Base-by-base conservation (phyloP, 2,888 invertebrate species). In the Microctonus aethiopoides region DNA sequence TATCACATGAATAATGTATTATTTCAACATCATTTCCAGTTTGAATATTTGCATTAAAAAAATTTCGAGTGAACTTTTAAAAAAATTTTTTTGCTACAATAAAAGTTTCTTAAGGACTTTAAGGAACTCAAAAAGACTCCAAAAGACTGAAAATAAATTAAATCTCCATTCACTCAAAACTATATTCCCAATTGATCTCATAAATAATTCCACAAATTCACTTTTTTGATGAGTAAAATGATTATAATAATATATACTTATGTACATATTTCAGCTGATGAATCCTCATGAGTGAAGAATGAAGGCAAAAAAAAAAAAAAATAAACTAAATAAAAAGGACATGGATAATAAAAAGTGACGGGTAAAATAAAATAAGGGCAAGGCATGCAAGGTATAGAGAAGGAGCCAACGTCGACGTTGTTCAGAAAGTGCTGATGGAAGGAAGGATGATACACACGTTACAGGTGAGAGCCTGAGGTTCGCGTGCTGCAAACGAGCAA, bases 401-500 rank as follows among this genome's bases (percentile, higher is more conserved):
- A 9, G 24, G 70, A 71, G 56, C n/a, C n/a, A n/a, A n/a, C 61
- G 62, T 41, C 32, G 70, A 54, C 63, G 64, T 34, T 32, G 71
- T 63, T 63, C 59, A 52, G 26, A 61, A 67, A 68, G 73, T 60
- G 67, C 59, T 70, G 56, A 56, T 56, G 66, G 71, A 72, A 65
- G 66, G 76, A 60, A 74, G 76, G 59, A 75, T 75, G 74, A 75
- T 71, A n/a, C n/a, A n/a, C n/a, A 80, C 81, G 83, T 83, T 84
- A 84, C 85, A 86, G 86, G 86, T 85, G 86, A 84, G 82, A 82
- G 81, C 80, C 79, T 77, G 77, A 76, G 78, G 79, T 80, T 83
- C 81, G 84, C 86, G 85, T 85, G 85, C 83, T 81, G 81, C 81
- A 83, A 83, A 84, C 83, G 82, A 83, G 81, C 81, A 83, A 80